These are phyloP conservation scores for Otus scops DNA, from an alignment of 2,797 vertebrate genomes.

Conservation along the genomic window DNA sequence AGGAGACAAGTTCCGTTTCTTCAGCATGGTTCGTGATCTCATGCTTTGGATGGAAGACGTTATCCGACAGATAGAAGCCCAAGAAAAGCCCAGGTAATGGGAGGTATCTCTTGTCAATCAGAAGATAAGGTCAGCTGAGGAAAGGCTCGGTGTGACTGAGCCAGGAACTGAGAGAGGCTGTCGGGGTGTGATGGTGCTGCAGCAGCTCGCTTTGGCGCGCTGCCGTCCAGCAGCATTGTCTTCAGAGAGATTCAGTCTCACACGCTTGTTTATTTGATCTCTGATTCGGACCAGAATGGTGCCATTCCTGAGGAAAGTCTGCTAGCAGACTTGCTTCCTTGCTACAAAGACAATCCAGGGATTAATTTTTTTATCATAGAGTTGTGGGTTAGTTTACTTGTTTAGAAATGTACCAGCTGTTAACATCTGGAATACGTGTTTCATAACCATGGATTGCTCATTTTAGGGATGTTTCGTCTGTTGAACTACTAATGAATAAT, in stretches of 20 bases:
- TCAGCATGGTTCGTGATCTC: conserved; percentile 95
- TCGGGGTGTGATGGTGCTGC: background rate
- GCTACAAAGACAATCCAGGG: background rate
- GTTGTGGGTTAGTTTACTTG: background rate
- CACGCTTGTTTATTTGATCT: background rate
- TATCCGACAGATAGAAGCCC: conserved; percentile 93
- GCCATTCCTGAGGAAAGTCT: background rate
- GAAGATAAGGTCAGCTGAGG: background rate
- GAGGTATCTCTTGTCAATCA: background rate
- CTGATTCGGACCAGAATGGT: background rate
- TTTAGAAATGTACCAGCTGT: background rate
- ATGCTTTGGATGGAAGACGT: conserved; percentile 99
- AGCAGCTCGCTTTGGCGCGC: background rate
- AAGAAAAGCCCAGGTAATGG: conserved; percentile 91
- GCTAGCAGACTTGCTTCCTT: background rate
- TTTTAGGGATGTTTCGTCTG: conserved; percentile 91
- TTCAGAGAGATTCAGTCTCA: background rate
- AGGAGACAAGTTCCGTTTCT: conserved; percentile 95
- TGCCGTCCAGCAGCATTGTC: background rate
- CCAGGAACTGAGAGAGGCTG: background rate
- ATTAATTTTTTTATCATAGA: background rate
- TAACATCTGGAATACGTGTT: background rate
- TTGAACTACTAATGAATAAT: conserved; percentile 98
- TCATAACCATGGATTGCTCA: conserved; percentile 1
- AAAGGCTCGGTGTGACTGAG: background rate